Evolutionary conservation across 2,113 vertebrate species (phyloP), one percentile per base, ranked within the genome.

Genomic region (Tor tambroides): DNA sequence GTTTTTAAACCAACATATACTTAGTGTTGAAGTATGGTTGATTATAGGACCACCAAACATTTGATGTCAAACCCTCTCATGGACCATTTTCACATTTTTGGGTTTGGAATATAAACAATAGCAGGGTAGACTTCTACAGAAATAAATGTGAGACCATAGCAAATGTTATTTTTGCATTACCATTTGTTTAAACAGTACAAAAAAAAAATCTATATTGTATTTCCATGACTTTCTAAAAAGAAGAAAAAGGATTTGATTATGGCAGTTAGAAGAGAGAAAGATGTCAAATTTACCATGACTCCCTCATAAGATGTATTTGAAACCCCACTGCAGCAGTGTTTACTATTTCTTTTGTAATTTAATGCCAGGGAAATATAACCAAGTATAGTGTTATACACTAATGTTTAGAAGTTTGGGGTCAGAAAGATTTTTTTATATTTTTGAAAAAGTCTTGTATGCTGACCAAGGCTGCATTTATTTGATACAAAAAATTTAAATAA

Each of bases 11-110:
- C 41, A 46, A 76, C 41, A 49, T 46, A 49, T 43, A 76, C 72
- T 80, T 80, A 23, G 30, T 80, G 77, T 32, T 80, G 30, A 23
- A 59, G 11, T 2, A 38, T 56, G 8, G 23, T 49, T 76, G 41
- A 49, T 76, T 76, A 28, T 46, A 46, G 41, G 35, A 75, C 23
- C 72, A 26, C 23, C 38, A 75, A 46, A 26, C n/a, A 46, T 46
- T 76, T 46, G 23, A 46, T 26, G 72, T 49, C n/a, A 76, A 76
- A 76, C 41, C n/a, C 14, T 28, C 38, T 76, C n/a, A 17, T 76
- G 72, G 72, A 76, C 72, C 41, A 28, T 76, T 76, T 76, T 46
- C 72, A 76, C 41, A 76, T 76, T 46, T 76, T 76, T 15, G 41
- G 72, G 23, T 17, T 76, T 49, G 41, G 72, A 28, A 49, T n/a